A percentile compares a stretch with the other conserved stretches of the same genome.
Conservation (phyloP, 2,113 vertebrate genomes). For the Dipodomys stephensi region DNA sequence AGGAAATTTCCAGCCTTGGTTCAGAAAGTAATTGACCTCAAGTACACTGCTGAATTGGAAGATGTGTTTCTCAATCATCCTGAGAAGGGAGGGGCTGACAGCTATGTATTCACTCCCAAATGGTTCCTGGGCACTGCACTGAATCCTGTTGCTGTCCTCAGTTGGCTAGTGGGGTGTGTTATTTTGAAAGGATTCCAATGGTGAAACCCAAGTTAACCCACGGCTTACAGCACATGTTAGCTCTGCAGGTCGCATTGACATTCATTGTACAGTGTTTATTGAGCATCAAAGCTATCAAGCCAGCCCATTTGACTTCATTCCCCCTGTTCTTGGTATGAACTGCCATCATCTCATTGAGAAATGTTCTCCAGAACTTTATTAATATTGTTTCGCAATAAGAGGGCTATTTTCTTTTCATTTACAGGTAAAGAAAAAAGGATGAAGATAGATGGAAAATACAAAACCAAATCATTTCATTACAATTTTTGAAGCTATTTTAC, state of each 20-base stretch:
- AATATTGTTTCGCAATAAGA: not conserved
- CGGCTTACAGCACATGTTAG: not conserved
- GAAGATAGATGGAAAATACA: conserved; percentile 49
- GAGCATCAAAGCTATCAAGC: not conserved
- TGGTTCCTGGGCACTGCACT: not conserved
- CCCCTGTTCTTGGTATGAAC: not conserved
- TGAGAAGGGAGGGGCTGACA: conserved; percentile 5
- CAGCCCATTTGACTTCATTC: not conserved
- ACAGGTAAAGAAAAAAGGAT: not conserved
- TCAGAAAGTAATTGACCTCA: not conserved
- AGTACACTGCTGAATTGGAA: not conserved
- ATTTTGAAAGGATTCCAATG: conserved; percentile 42
- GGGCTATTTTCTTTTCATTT: not conserved
- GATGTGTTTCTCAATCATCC: conserved; percentile 34
- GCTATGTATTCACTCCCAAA: not conserved
- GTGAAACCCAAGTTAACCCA: conserved; percentile 13
- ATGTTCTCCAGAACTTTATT: not conserved
- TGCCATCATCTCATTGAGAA: not conserved
- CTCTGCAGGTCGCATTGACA: not conserved
- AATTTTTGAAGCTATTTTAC: not conserved
- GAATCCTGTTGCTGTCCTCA: not conserved
- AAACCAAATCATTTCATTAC: not conserved
- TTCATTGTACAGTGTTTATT: not conserved
- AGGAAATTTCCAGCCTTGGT: conserved; percentile 18
- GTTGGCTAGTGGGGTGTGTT: not conserved